Evolutionary conservation across 2,888 invertebrate species (phyloP), one percentile per base, ranked within the genome.

Genomic region (Cordylochernes scorpioides): DNA sequence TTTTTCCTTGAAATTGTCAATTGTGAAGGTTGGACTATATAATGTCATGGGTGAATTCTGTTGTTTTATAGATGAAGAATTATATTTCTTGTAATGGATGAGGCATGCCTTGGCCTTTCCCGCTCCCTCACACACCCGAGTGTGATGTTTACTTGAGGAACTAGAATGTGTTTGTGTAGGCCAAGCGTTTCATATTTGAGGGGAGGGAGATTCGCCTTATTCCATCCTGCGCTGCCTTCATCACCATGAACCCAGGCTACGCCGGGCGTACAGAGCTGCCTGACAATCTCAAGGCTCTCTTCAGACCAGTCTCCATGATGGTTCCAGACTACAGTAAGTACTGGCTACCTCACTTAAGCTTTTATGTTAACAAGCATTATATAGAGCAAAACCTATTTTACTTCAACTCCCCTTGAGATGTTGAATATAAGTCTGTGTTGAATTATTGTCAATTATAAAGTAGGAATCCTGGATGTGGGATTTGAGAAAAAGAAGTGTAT

Each of bases 221-320:
- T 1, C 65, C 62, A 37, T 67, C 69, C 2, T 80, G 78, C 45
- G 73, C 77, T 1, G 70, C 75, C 0, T 80, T 78, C 45, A 74
- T 80, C 40, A 80, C 80, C 0, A 82, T 82, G 80, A 80, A 80
- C 55, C 80, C 80, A 0, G 80, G 80, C 2, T 80, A 80, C 48
- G 80, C 78, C 2, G 80, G 80, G 1, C 61, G 80, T 33, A 80
- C 78, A 0, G 80, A 80, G 49, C 53, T 82, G 22, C 80, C 82
- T 0, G 80, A 80, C 46, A 82, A 80, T 52, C 55, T 82, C 36
- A 80, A 80, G 48, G 72, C 78, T 1, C 50, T 80, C 9, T 80
- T 80, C 50, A 63, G 80, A 34, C 78, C 80, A 1, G 68, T 80
- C 39, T 63, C 77, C 2, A 80, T 80, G 78, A 80, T 80, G 78